Conservation (phyloP, 2,113 vertebrate genomes). For the Prunella fulvescens region DNA sequence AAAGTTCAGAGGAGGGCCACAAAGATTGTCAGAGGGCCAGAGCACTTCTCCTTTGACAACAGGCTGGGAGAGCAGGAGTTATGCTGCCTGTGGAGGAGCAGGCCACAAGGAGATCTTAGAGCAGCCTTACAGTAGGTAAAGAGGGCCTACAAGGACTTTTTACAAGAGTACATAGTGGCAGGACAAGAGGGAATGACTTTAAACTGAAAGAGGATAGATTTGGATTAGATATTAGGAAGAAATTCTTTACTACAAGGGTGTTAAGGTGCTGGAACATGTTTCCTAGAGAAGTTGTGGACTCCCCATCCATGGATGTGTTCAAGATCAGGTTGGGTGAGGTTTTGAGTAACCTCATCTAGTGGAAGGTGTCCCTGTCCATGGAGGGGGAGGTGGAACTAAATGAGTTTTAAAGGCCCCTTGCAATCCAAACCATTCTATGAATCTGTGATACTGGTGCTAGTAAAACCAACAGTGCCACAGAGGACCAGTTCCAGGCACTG, state of each 20-base stretch:
- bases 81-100: background rate
- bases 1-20: background rate
- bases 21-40: background rate
- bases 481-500: background rate
- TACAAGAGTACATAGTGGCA: background rate
- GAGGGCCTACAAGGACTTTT: background rate
- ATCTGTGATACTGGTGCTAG: background rate
- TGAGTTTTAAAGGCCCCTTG: background rate
- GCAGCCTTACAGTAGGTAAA: background rate
- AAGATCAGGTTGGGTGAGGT: background rate
- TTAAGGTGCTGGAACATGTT: background rate
- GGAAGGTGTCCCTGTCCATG: background rate
- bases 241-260: background rate
- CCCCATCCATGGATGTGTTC: background rate
- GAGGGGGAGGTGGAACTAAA: background rate
- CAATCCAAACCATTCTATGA: background rate
- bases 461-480: background rate
- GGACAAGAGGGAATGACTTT: background rate
- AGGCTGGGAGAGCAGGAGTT: background rate
- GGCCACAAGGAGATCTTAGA: accelerated
- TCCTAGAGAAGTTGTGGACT: background rate
- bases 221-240: background rate
- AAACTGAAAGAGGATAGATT: background rate
- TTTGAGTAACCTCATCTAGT: background rate
- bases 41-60: background rate